phyloP scores from a whole-genome alignment of 1,140 invertebrate species.

The Wiebesia pumilae region DNA sequence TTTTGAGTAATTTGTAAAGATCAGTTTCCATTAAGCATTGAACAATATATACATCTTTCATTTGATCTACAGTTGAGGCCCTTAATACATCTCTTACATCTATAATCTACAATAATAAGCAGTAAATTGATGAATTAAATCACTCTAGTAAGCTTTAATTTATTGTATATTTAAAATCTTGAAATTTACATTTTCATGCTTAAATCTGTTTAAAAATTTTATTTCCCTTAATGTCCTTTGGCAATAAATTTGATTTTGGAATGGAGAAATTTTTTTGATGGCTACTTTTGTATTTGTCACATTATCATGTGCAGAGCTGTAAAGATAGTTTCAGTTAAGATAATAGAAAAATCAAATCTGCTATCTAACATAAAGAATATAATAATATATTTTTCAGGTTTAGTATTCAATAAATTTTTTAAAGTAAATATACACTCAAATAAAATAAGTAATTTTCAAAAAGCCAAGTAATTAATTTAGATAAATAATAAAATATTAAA shows the following conservation, averaged over 20 bases:
- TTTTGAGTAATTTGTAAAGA: slow-evolving; percentile 99
- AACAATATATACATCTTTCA: slow-evolving; percentile 99
- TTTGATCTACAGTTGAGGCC: slow-evolving; percentile 94
- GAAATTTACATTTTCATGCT: slow-evolving; percentile 99
- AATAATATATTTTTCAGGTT: no score
- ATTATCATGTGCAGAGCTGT: slow-evolving; percentile 92
- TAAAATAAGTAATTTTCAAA: no score
- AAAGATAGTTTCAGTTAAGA: slow-evolving; percentile 67
- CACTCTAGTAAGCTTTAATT: background rate
- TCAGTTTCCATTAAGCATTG: slow-evolving; percentile 99
- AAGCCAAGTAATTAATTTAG: no score
- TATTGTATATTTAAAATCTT: background rate
- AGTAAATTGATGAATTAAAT: slow-evolving; percentile 9
- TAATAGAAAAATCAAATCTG: background rate
- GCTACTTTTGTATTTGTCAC: slow-evolving; percentile 96
- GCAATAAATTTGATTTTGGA: slow-evolving; percentile 99
- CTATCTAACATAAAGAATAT: background rate
- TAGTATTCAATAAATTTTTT: no score
- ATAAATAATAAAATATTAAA: no score
- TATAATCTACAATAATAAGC: slow-evolving; percentile 87
- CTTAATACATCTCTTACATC: slow-evolving; percentile 99
- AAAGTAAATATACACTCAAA: no score
- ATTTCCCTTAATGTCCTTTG: slow-evolving; percentile 99
- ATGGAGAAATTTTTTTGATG: slow-evolving; percentile 99
- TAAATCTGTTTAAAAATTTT: slow-evolving; percentile 99